These are phyloP conservation scores for Mobula hypostoma DNA, from an alignment of 2,113 vertebrate species.

Conservation along the genomic window DNA sequence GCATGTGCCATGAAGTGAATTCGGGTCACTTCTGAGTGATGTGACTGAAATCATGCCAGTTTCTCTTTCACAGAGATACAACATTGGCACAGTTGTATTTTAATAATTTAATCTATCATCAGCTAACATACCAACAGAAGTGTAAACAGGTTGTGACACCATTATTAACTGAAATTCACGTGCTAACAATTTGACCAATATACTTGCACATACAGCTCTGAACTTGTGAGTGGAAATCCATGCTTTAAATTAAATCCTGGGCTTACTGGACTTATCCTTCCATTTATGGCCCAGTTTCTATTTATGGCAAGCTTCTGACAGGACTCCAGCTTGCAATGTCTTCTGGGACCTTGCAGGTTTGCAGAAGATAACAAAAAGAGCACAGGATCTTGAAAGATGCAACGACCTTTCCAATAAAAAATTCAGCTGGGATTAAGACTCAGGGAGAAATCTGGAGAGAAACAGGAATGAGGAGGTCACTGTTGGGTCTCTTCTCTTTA, in stretches of 20 bases:
- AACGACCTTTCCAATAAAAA: neutral
- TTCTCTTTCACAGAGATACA: neutral
- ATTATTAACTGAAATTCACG: neutral
- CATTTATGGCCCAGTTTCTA: neutral
- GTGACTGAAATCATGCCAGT: neutral
- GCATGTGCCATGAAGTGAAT: neutral
- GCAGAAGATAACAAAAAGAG: neutral
- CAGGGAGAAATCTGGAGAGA: neutral
- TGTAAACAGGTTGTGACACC: neutral
- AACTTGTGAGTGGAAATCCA: neutral
- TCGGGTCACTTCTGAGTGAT: neutral
- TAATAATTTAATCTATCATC: neutral
- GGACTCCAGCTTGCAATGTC: neutral
- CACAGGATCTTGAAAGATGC: neutral
- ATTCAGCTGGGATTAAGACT: neutral
- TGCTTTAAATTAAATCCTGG: neutral
- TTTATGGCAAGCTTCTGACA: neutral
- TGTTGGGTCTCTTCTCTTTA: neutral
- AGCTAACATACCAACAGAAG: neutral
- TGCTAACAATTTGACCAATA: neutral
- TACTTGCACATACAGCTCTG: neutral
- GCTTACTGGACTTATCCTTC: neutral
- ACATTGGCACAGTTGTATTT: neutral
- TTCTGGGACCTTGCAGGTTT: neutral
- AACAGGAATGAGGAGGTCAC: neutral